A percentile compares a stretch with the other conserved stretches of the same genome.
Conservation (phyloP, 2,888 invertebrate species). For the Agriopis leucophaearia region DNA sequence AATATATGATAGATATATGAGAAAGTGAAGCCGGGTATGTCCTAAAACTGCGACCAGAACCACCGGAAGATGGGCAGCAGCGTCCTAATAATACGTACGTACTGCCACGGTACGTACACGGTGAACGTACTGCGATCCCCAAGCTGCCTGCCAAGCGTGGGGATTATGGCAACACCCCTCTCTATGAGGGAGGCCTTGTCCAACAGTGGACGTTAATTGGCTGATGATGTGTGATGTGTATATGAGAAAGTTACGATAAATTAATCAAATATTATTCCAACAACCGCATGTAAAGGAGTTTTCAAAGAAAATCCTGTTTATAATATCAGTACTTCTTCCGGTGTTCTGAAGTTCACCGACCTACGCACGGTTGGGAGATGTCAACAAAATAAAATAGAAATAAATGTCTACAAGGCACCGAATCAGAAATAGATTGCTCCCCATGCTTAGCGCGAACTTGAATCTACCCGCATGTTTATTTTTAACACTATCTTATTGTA, state of each 20-base stretch:
- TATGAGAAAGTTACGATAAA: not conserved
- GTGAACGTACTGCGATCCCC: too few relatives aligned
- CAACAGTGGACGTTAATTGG: too few relatives aligned
- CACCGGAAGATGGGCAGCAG: too few relatives aligned
- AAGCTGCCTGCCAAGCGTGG: too few relatives aligned
- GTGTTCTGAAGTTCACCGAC: slow-evolving; percentile 49
- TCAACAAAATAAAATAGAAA: slow-evolving; percentile 75
- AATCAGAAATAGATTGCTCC: slow-evolving; percentile 78
- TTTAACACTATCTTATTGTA: slow-evolving; percentile 79
- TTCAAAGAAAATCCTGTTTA: slow-evolving; percentile 45
- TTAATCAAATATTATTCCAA: not conserved
- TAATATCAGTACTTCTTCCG: slow-evolving; percentile 39
- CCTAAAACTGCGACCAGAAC: too few relatives aligned
- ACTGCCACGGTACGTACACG: too few relatives aligned
- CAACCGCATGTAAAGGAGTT: slow-evolving; percentile 20
- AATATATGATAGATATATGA: too few relatives aligned
- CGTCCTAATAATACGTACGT: too few relatives aligned
- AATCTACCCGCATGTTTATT: slow-evolving; percentile 79
- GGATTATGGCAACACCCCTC: too few relatives aligned
- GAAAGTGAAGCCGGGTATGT: too few relatives aligned
- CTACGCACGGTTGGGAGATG: slow-evolving; percentile 61
- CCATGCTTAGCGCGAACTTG: slow-evolving; percentile 80
- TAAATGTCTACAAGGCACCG: slow-evolving; percentile 68
- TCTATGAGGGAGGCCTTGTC: too few relatives aligned
- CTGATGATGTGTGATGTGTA: too few relatives aligned